These are phyloP conservation scores for Bothrops alternatus DNA, from an alignment of 2,797 vertebrate species.

Conservation along the genomic window DNA sequence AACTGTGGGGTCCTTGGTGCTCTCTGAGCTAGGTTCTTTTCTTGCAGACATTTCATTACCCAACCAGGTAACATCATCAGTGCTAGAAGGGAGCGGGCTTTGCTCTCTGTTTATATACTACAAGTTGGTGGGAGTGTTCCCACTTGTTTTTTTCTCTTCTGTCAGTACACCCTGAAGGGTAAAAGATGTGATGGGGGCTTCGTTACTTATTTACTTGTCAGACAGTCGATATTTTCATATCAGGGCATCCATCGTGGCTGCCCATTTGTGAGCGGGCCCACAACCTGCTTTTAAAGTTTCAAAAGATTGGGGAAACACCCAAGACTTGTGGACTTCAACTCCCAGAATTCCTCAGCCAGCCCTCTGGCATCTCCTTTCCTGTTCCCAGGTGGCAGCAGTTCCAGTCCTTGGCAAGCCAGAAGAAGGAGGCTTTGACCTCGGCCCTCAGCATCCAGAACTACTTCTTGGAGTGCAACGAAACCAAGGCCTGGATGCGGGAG, in stretches of 20 bases:
- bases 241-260: neutral
- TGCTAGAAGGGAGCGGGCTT: too few relatives aligned
- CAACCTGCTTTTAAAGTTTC: neutral
- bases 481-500: conserved; percentile 92
- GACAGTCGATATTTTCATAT: neutral
- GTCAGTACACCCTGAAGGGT: neutral
- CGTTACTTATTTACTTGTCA: neutral
- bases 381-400: conserved; percentile 86
- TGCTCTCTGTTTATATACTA: too few relatives aligned
- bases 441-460: conserved; percentile 95
- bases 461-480: conserved; percentile 93
- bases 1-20: too few relatives aligned
- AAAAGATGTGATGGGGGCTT: neutral
- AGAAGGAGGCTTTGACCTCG: conserved; percentile 85
- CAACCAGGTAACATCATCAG: too few relatives aligned
- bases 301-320: neutral
- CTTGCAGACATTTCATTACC: too few relatives aligned
- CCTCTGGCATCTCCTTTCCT: neutral
- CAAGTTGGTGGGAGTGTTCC: too few relatives aligned
- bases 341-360: neutral
- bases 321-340: neutral
- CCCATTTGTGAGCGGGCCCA: neutral
- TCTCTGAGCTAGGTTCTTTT: too few relatives aligned
- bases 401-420: conserved; percentile 79
- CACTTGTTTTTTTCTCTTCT: too few relatives aligned